Base-by-base conservation (phyloP, 2,797 vertebrate species). In the Graptemys geographica region DNA sequence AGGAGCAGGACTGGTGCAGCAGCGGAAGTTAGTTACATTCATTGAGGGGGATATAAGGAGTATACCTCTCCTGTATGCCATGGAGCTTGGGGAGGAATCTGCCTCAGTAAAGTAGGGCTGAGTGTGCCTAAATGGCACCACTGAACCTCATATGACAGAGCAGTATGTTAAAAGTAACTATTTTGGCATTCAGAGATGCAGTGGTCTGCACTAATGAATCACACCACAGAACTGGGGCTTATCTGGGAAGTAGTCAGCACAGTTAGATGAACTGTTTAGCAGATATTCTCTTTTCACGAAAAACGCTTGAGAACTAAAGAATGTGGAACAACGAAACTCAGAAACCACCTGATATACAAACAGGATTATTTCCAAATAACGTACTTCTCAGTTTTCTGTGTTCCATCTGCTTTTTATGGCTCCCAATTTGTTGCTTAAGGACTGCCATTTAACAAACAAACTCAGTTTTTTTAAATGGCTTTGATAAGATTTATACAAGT, bases 401-500 rank as follows among this genome's bases (percentile, higher is more conserved):
- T 15, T 11, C 56, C 28, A 44, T 44, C 37, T 33, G 11, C 33
- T 65, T 11, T 19, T 19, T 49, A 21, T 47, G 31, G 27, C 57
- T 13, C 15, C 44, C 76, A 83, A 93, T 81, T 81, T 81, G 53
- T 59, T 83, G 52, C 25, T 96, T 95, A 93, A 96, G 96, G 90
- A 94, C 41, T 90, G 81, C 4, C 33, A 52, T 2, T 37, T 86
- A 82, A 92, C 89, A 96, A 82, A 92, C 89, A 96, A 93, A 83
- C 92, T 87, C 79, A 79, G 57, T 96, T 92, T 93, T 69, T 92
- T 52, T 62, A 94, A 84, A 56, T 52, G 33, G 96, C 62, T 95
- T 96, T 87, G 94, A 94, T 97, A 90, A 0, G 3, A 93, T 92
- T 97, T 96, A 93, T 79, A 52, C 81, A 96, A 96, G 41, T 93